These are phyloP conservation scores for Elymnias hypermnestra DNA, from an alignment of 1,140 invertebrate genomes.

Conservation along the genomic window DNA sequence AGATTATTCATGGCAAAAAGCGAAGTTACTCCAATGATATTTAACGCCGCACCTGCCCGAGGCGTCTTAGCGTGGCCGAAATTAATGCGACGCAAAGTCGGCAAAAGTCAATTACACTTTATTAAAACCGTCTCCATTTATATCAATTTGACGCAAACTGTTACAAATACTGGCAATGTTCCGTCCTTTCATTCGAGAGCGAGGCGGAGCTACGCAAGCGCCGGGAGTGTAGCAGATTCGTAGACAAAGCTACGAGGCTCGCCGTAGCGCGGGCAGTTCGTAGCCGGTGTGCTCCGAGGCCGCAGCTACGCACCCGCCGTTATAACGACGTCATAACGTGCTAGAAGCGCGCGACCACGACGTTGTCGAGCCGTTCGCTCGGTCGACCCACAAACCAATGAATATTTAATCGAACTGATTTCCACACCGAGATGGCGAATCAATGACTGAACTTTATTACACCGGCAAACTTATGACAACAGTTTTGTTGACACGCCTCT, in stretches of 20 bases:
- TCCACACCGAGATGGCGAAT: conserved; percentile 41
- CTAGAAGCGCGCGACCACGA: conserved; percentile 30
- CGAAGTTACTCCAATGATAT: conserved; percentile 60
- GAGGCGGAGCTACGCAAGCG: conserved; percentile 72
- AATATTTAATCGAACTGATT: conserved; percentile 66
- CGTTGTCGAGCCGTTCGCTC: conserved; percentile 25
- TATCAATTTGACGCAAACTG: conserved; percentile 76
- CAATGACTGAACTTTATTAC: conserved; percentile 51
- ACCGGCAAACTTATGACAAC: conserved; percentile 44
- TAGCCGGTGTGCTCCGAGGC: conserved; percentile 46
- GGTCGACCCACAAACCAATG: conserved; percentile 52
- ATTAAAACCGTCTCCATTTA: conserved; percentile 76
- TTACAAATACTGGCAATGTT: conserved; percentile 76
- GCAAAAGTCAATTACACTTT: conserved; percentile 76
- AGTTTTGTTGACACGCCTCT: conserved; percentile 42
- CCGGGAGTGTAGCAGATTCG: conserved; percentile 43
- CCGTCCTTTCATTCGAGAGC: conserved; percentile 67
- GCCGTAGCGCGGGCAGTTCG: conserved; percentile 56
- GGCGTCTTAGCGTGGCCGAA: conserved; percentile 71
- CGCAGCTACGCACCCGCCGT: conserved; percentile 34
- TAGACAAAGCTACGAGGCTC: conserved; percentile 59
- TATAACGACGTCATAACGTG: conserved; percentile 22
- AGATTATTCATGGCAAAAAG: conserved; percentile 66
- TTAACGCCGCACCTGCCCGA: conserved; percentile 70
- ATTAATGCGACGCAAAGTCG: conserved; percentile 74